Conservation (phyloP, 2,888 invertebrate species). For the Osmoderma eremita region DNA sequence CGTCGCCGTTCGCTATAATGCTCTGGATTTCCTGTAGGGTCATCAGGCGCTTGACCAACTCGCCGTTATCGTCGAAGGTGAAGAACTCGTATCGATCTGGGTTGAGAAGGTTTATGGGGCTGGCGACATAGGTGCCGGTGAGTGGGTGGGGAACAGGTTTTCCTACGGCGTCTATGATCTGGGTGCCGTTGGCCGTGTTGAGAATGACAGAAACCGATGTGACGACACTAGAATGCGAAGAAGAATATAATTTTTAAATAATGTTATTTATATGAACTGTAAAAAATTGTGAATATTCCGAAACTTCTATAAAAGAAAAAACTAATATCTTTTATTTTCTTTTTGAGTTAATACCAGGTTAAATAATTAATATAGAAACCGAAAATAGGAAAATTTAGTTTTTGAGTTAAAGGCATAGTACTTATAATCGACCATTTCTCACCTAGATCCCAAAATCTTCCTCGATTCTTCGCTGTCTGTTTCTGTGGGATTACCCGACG, state of each 20-base stretch:
- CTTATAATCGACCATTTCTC: slow-evolving; percentile 48
- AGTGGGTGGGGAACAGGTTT: slow-evolving; percentile 74
- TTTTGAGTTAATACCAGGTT: too few species aligned
- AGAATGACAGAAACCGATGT: slow-evolving; percentile 74
- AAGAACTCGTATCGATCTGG: slow-evolving; percentile 90
- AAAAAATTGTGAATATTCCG: too few species aligned
- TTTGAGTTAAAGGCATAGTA: background rate
- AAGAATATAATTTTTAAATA: background rate
- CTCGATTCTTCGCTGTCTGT: slow-evolving; percentile 65
- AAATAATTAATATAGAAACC: too few species aligned
- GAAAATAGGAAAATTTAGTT: too few species aligned
- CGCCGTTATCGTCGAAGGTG: slow-evolving; percentile 85
- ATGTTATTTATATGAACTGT: too few species aligned
- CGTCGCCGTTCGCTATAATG: slow-evolving; percentile 84
- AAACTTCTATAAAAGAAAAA: too few species aligned
- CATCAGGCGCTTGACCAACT: slow-evolving; percentile 84
- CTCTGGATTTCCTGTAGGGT: slow-evolving; percentile 86
- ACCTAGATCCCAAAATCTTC: slow-evolving; percentile 72
- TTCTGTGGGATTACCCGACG: slow-evolving; percentile 48
- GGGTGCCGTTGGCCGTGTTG: slow-evolving; percentile 67
- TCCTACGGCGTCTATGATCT: slow-evolving; percentile 75
- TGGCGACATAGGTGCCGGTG: slow-evolving; percentile 74
- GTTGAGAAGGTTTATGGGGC: slow-evolving; percentile 80
- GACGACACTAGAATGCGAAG: slow-evolving; percentile 67
- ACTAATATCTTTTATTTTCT: too few species aligned